phyloP scores from a whole-genome alignment of 2,888 invertebrate genomes.

The Thera britannica region DNA sequence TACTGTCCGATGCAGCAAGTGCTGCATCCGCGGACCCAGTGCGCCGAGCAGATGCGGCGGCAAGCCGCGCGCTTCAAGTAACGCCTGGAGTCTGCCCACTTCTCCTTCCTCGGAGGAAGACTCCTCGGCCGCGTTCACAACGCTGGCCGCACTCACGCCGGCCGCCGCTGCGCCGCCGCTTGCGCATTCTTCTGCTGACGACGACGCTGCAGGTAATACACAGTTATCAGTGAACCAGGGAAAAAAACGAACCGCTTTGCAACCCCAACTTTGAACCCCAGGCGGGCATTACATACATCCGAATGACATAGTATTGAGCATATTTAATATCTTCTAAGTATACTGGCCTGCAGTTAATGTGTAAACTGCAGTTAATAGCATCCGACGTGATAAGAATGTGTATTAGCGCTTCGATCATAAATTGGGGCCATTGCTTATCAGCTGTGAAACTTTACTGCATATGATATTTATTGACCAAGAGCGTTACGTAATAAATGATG shows the following conservation, averaged over 20 bases:
- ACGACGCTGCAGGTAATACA: constrained; percentile 53
- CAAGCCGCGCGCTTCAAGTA: constrained; percentile 96
- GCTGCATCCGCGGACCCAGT: constrained; percentile 98
- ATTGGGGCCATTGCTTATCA: constrained; percentile 16
- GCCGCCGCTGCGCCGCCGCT: constrained; percentile 61
- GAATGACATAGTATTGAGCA: no score
- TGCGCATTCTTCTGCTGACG: constrained; percentile 71
- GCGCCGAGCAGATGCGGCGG: constrained; percentile 99
- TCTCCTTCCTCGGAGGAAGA: constrained; percentile 93
- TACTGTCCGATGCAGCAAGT: constrained; percentile 96
- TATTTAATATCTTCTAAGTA: no score
- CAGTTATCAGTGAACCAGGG: no score
- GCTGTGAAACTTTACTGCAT: constrained; percentile 9
- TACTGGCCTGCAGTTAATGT: no score
- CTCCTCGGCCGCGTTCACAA: constrained; percentile 83
- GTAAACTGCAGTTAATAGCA: background rate
- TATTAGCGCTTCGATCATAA: constrained; percentile 1
- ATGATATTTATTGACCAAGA: constrained; percentile 14
- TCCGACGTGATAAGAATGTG: background rate
- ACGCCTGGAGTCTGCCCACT: constrained; percentile 96
- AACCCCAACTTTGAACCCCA: no score
- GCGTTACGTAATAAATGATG: constrained; percentile 5
- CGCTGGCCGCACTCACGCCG: constrained; percentile 59
- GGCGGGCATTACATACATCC: no score
- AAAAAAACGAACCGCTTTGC: no score